Evolutionary conservation across 2,888 invertebrate species (phyloP).

Genomic region (Camponotus fellah): DNA sequence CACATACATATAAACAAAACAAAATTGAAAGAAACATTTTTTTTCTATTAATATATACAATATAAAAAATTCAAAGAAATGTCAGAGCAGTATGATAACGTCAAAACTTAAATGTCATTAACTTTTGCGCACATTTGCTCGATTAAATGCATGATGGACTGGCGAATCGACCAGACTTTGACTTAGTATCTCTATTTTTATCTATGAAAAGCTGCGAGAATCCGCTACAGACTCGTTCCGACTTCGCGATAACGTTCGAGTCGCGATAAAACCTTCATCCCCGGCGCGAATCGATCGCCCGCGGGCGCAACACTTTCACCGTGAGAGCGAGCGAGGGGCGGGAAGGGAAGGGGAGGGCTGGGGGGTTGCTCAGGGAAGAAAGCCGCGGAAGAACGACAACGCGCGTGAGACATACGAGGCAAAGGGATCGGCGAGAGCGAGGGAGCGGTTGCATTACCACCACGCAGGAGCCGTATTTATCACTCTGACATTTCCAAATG

Average conservation of each 20-base stretch:
- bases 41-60: background rate
- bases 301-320: constrained; percentile 70
- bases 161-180: constrained; percentile 18
- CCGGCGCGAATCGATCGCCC: constrained; percentile 68
- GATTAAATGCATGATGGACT: background rate
- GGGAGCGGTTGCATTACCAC: constrained; percentile 51
- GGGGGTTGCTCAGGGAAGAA: constrained; percentile 31
- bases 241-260: constrained; percentile 48
- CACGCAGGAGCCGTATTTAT: constrained; percentile 73
- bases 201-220: constrained; percentile 25
- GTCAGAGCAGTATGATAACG: background rate
- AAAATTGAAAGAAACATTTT: background rate
- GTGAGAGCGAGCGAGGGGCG: constrained; percentile 28
- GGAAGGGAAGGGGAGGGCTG: background rate
- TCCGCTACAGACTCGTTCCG: constrained; percentile 40
- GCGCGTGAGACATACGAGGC: constrained; percentile 31
- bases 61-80: background rate
- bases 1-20: background rate
- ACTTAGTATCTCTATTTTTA: constrained; percentile 30
- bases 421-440: constrained; percentile 16
- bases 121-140: background rate
- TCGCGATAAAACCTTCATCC: constrained; percentile 61
- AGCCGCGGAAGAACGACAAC: constrained; percentile 41
- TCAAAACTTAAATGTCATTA: background rate
- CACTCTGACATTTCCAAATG: constrained; percentile 81